A percentile compares a stretch with the other conserved stretches of the same genome.
These are phyloP conservation scores for Fragum sueziense DNA, from an alignment of 2,888 invertebrate species.

Conservation along the genomic window DNA sequence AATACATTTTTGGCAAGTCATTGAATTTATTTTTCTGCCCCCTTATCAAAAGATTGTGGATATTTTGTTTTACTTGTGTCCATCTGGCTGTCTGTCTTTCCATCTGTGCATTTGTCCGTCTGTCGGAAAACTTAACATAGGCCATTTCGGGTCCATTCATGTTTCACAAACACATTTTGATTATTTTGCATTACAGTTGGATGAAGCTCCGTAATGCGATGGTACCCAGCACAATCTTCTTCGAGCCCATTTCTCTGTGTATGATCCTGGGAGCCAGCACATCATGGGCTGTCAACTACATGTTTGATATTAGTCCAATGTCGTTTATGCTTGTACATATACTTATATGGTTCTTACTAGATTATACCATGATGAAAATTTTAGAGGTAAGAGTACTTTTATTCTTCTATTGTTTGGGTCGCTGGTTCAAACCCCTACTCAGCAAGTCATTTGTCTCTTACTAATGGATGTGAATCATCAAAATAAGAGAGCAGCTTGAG, in stretches of 20 bases:
- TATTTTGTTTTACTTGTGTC: too few species aligned
- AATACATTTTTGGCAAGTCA: too few species aligned
- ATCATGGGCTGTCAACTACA: constrained; percentile 91
- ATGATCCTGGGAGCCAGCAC: constrained; percentile 95
- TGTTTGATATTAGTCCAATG: constrained; percentile 94
- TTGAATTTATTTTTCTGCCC: too few species aligned
- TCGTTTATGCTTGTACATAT: constrained; percentile 96
- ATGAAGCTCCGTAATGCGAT: constrained; percentile 97
- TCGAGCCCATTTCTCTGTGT: constrained; percentile 98
- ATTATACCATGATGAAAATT: constrained; percentile 91
- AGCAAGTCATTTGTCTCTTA: too few species aligned
- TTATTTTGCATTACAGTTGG: constrained; percentile 87
- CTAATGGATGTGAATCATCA: too few species aligned
- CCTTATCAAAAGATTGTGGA: too few species aligned
- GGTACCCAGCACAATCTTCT: constrained; percentile 93
- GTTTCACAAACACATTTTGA: not conserved
- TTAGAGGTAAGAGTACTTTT: constrained; percentile 65
- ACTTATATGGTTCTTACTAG: constrained; percentile 96
- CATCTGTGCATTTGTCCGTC: too few species aligned
- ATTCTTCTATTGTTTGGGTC: too few species aligned
- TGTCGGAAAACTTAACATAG: too few species aligned
- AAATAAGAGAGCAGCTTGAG: too few species aligned
- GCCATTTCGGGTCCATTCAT: not conserved
- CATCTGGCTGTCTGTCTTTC: too few species aligned
- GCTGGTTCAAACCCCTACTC: too few species aligned